phyloP scores from a whole-genome alignment of 2,888 invertebrate genomes.

The Acrocera orbiculus region DNA sequence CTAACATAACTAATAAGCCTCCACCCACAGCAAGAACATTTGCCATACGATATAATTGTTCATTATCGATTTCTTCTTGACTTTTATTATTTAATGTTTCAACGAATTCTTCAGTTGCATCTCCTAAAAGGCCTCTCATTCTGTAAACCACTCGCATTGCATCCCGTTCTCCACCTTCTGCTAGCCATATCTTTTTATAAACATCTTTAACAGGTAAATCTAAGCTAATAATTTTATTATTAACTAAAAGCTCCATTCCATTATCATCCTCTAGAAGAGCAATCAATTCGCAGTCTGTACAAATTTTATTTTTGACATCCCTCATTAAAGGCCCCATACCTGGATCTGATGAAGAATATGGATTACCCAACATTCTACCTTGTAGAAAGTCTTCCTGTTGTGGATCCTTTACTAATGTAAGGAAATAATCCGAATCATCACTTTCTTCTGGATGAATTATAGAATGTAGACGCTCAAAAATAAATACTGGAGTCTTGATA shows the following conservation, averaged over 20 bases:
- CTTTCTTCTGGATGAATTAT: conserved; percentile 96
- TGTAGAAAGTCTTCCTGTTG: conserved; percentile 96
- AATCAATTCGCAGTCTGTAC: conserved; percentile 95
- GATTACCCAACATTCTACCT: conserved; percentile 95
- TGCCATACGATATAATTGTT: conserved; percentile 83
- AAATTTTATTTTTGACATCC: conserved; percentile 97
- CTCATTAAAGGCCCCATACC: conserved; percentile 95
- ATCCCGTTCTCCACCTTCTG: conserved; percentile 78
- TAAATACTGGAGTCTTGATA: conserved; percentile 90
- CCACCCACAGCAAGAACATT: conserved; percentile 67
- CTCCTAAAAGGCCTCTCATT: conserved; percentile 92
- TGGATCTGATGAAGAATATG: conserved; percentile 84
- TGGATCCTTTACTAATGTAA: conserved; percentile 93
- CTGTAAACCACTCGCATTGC: conserved; percentile 96
- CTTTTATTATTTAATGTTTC: conserved; percentile 79
- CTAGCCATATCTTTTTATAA: conserved; percentile 66
- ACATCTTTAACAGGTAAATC: conserved; percentile 92
- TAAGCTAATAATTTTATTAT: conserved; percentile 94
- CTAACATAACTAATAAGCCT: conserved; percentile 57
- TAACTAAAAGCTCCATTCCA: conserved; percentile 94
- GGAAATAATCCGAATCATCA: conserved; percentile 89
- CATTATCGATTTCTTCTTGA: conserved; percentile 77
- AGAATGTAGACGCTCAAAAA: conserved; percentile 91
- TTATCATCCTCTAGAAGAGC: conserved; percentile 95
- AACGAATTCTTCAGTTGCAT: conserved; percentile 97